phyloP scores from a whole-genome alignment of 2,888 invertebrate genomes.

The Eupeodes latifasciatus region DNA sequence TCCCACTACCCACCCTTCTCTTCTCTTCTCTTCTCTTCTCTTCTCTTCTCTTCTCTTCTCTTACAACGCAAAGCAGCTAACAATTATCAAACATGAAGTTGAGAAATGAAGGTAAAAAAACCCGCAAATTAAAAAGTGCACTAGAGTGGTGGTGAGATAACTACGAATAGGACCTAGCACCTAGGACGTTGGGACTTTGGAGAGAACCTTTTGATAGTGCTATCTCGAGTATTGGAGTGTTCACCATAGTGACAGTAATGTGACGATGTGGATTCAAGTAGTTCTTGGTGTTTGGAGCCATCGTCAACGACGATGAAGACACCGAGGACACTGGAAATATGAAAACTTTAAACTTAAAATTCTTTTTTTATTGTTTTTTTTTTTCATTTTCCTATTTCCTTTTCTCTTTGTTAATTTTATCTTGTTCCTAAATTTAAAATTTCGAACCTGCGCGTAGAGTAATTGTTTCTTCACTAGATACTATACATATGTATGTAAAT shows the following conservation, averaged over 20 bases:
- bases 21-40: neutral
- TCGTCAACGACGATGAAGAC: neutral
- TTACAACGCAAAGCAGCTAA: constrained; percentile 50
- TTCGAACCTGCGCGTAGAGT: too few species aligned
- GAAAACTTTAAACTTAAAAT: neutral
- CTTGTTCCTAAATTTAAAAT: too few species aligned
- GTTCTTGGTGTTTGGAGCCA: neutral
- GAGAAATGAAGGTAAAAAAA: constrained; percentile 42
- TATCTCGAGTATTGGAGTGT: constrained; percentile 35
- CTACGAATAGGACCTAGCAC: neutral
- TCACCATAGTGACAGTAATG: constrained; percentile 5
- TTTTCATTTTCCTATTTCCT: too few species aligned
- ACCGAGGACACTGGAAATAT: neutral
- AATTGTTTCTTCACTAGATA: too few species aligned
- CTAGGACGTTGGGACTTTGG: neutral
- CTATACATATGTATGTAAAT: too few species aligned
- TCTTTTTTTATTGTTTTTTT: neutral
- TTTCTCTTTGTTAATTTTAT: neutral
- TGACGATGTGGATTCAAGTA: constrained; percentile 3
- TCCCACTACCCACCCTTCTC: neutral
- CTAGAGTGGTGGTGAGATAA: constrained; percentile 23
- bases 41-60: neutral
- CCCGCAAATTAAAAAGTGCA: constrained; percentile 70
- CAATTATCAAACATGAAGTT: constrained; percentile 29
- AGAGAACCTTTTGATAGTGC: constrained; percentile 7